Conservation (phyloP, 2,888 invertebrate species). For the Sinodicranocentrus sp. region DNA sequence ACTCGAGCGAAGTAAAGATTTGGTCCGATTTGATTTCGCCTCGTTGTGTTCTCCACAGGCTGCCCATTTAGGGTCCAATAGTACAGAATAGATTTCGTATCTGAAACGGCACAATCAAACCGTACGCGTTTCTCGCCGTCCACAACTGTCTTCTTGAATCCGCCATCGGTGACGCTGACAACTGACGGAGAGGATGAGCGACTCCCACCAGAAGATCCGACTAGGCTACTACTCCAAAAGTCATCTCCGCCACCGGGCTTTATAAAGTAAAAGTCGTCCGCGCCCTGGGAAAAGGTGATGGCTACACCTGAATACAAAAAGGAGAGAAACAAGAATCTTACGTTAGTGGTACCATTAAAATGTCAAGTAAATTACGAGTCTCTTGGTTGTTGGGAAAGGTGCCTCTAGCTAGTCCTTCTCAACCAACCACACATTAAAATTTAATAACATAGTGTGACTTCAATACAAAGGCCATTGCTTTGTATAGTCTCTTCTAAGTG, state of each 20-base stretch:
- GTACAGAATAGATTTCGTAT: constrained; percentile 77
- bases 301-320: constrained; percentile 60
- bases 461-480: too few relatives aligned
- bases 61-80: constrained; percentile 79
- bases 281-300: constrained; percentile 51
- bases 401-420: too few relatives aligned
- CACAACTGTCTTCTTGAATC: constrained; percentile 75
- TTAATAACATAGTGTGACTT: too few relatives aligned
- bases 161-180: constrained; percentile 60
- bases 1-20: constrained; percentile 82
- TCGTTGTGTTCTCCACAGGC: constrained; percentile 78
- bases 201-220: constrained; percentile 3
- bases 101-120: constrained; percentile 77
- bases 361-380: background rate
- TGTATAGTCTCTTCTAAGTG: too few relatives aligned
- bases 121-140: constrained; percentile 77
- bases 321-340: too few relatives aligned
- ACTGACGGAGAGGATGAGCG: background rate
- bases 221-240: constrained; percentile 58
- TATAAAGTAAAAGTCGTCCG: constrained; percentile 71
- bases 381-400: too few relatives aligned
- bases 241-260: constrained; percentile 64
- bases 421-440: background rate
- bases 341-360: background rate
- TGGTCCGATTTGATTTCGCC: constrained; percentile 79